These are phyloP conservation scores for Mizuhopecten yessoensis DNA, from an alignment of 1,140 invertebrate species.

Conservation along the genomic window DNA sequence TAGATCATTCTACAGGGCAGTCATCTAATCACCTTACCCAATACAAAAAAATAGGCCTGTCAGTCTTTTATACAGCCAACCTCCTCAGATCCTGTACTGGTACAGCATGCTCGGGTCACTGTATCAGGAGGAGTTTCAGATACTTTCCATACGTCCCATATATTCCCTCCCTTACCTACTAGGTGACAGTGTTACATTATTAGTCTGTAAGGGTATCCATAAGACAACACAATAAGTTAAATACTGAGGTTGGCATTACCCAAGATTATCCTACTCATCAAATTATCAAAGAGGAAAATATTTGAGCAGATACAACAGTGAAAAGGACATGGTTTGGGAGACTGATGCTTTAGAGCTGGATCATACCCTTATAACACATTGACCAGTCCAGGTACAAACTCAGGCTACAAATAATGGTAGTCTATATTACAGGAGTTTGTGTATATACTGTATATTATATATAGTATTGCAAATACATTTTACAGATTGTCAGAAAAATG, in stretches of 20 bases:
- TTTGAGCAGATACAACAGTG: neutral
- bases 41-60: too few species aligned
- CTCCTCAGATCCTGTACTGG: neutral
- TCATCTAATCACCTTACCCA: neutral
- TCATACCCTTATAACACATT: neutral
- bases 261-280: too few species aligned
- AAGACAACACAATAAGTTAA: neutral
- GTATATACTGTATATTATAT: neutral
- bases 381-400: conserved; percentile 3
- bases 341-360: neutral
- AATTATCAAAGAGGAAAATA: too few species aligned
- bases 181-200: neutral
- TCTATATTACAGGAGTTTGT: neutral
- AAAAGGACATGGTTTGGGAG: neutral
- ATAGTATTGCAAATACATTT: conserved; percentile 28
- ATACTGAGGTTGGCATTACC: neutral
- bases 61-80: neutral
- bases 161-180: neutral
- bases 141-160: neutral
- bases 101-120: neutral
- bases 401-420: neutral
- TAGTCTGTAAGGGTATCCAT: neutral
- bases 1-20: neutral
- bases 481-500: conserved; percentile 23
- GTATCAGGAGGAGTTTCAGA: neutral